Conservation (phyloP, 2,797 vertebrate genomes). For the Sebastes flavidus region DNA sequence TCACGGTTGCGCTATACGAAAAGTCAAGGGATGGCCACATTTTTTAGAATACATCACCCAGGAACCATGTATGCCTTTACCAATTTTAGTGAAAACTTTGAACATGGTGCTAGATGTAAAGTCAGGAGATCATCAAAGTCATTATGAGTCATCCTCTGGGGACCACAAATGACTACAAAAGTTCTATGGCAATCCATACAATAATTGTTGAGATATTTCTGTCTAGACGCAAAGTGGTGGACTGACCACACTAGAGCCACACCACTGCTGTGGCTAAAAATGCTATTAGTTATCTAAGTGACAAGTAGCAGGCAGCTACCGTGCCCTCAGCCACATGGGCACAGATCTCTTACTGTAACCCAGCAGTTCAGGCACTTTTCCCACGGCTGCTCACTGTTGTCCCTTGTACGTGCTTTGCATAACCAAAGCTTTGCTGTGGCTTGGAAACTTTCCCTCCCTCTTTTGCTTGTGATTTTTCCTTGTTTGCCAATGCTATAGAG, state of each 20-base stretch:
- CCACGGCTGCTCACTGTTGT: constrained; percentile 69
- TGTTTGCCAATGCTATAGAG: constrained; percentile 73
- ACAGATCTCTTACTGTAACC: constrained; percentile 34
- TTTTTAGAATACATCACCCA: background rate
- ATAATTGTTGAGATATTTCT: background rate
- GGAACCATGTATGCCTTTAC: background rate
- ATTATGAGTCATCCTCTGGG: background rate
- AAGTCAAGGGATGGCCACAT: background rate
- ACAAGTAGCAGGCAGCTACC: constrained; percentile 18
- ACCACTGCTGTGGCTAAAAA: background rate
- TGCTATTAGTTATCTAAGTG: background rate
- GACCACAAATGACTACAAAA: background rate
- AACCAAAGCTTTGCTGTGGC: constrained; percentile 68
- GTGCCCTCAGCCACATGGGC: background rate
- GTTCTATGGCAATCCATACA: background rate
- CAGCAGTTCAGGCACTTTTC: constrained; percentile 64
- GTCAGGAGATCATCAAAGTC: background rate
- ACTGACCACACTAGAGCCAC: background rate
- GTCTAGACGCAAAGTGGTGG: background rate
- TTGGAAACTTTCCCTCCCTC: constrained; percentile 65
- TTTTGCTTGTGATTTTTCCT: constrained; percentile 65
- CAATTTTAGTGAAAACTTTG: background rate
- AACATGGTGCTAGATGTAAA: background rate
- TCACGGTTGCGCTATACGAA: background rate
- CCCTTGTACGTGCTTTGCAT: constrained; percentile 58